Base-by-base conservation (phyloP, 2,113 vertebrate genomes). In the Cephalopterus ornatus region DNA sequence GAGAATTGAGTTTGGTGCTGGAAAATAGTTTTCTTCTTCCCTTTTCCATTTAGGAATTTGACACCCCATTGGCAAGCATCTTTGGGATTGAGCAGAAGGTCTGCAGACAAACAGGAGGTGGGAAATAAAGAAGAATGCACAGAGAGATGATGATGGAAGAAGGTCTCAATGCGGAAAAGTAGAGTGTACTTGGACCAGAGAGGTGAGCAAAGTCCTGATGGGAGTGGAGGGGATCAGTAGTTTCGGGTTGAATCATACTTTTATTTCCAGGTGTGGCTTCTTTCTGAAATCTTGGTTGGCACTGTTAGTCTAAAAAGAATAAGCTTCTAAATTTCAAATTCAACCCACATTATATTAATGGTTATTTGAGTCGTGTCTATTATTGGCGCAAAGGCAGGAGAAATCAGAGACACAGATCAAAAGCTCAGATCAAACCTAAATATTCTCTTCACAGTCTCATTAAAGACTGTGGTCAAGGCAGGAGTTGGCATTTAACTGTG, bases 361-460 rank as follows among this genome's bases (percentile, higher is more conserved):
- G 56, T 32, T 93, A 74, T 94, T 93, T 95, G 77, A 95, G 90
- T 86, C 80, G 82, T 89, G 75, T 23, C 47, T 74, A 77, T 53
- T 62, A 56, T 74, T 67, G 53, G 32, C 3, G 9, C 68, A 76
- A 62, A 2, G 24, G 58, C 49, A 8, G 59, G 37, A 81, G 86
- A 83, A 92, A 93, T 92, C 71, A 81, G 84, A 94, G 66, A 32
- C 66, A 37, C 19, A 85, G 88, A 90, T 95, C 75, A 93, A 94
- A 96, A 96, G 70, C 92, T 78, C 58, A 92, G 42, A 91, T 96
- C 90, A 96, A 93, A 76, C 79, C 74, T 41, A 76, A 96, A 85
- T 85, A 89, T 85, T 92, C 92, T 96, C 77, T 53, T 70, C 63
- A 58, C 80, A 74, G 92, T 42, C 72, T 89, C 74, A 78, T 35